Evolutionary conservation across 2,797 vertebrate genomes (phyloP).

Genomic region (Tauraco hartlaubi): DNA sequence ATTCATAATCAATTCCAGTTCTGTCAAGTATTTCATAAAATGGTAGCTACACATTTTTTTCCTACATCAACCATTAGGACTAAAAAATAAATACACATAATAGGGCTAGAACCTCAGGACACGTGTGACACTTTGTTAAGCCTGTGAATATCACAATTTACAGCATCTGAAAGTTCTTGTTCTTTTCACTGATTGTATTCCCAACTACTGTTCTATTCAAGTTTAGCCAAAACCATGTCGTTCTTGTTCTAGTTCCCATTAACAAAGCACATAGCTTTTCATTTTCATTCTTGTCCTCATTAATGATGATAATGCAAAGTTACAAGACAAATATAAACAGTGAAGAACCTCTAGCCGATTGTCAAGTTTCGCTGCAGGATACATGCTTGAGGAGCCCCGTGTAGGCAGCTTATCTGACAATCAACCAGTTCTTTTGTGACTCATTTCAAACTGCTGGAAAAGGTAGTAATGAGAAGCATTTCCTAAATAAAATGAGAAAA

Average conservation of each 20-base stretch:
- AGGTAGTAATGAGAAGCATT: background rate
- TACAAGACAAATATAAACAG: background rate
- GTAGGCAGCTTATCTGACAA: background rate
- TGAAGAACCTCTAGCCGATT: background rate
- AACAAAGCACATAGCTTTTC: constrained; percentile 12
- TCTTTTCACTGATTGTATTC: background rate
- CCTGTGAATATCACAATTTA: background rate
- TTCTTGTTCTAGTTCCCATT: constrained; percentile 19
- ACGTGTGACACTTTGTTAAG: background rate
- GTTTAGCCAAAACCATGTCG: background rate
- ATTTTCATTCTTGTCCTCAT: constrained; percentile 3
- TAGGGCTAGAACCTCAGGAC: background rate
- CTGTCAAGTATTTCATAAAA: constrained; percentile 24
- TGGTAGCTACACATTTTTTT: constrained; percentile 21
- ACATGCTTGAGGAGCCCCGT: accelerated
- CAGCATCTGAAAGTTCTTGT: constrained; percentile 26
- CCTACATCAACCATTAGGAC: background rate
- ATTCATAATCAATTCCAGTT: constrained; percentile 36
- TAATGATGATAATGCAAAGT: background rate
- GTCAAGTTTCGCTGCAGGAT: background rate
- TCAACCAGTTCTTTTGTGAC: background rate
- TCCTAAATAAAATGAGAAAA: background rate
- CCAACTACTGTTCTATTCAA: constrained; percentile 14
- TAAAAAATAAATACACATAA: background rate
- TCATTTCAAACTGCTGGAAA: background rate